Base-by-base conservation (phyloP, 2,888 invertebrate species). In the Drosophila putrida region DNA sequence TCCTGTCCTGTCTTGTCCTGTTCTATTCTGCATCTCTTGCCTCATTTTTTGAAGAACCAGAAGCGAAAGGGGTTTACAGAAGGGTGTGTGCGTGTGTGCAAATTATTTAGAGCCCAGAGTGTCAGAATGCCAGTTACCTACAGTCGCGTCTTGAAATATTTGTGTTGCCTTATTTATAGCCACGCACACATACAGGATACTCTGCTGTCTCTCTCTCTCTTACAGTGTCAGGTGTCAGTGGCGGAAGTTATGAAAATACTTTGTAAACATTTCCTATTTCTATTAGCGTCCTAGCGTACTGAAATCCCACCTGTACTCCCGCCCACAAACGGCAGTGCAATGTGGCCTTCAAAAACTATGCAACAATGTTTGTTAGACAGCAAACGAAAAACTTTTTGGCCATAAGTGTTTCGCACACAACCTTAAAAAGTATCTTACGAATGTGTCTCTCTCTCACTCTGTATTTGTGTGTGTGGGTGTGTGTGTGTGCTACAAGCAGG, bases 171-270 rank as follows among this genome's bases (percentile, higher is more conserved):
- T 88, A 83, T 88, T 83, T 86, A 88, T 83, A 73, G 72, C 75
- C 8, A 31, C 28, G 47, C 51, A 49, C 66, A 65, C 76, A 58
- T 53, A 57, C 63, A 49, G n/a, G 36, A 38, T 5, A 27, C 38
- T 27, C 33, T 27, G 35, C 35, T 43, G 13, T 33, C 41, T 51
- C 39, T 41, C 31, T 41, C 53, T 28, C 43, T 62, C 38, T 43
- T 54, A 71, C 63, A 76, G 70, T 87, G 85, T 84, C 88, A 89
- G 89, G 90, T 90, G 91, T 90, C 90, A 90, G 91, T 81, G 90
- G 85, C 90, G 90, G 84, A 90, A 91, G 90, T 88, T 90, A 91
- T 91, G 91, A 91, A 91, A 91, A 91, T 91, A 91, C 90, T 91
- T 91, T 91, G 89, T 90, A 91, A 91, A 91, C 90, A 91, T 91